Conservation (phyloP, 1,140 invertebrate species). For the Metaphire vulgaris region DNA sequence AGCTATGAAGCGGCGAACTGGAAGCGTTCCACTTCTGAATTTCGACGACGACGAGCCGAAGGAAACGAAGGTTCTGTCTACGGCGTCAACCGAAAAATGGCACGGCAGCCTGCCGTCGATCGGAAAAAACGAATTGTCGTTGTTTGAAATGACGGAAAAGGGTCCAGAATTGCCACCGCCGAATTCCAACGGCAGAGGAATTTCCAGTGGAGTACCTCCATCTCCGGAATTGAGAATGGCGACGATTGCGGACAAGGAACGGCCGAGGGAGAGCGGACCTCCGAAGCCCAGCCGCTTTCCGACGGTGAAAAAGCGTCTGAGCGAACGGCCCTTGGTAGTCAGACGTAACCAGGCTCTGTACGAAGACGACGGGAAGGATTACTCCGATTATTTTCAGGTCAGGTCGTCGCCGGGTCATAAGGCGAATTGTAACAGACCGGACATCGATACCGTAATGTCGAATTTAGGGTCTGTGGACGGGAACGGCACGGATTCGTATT, state of each 20-base stretch:
- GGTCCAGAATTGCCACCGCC: conserved; percentile 51
- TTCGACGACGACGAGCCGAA: conserved; percentile 50
- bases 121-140: not conserved
- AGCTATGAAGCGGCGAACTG: too few relatives aligned
- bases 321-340: conserved; percentile 38
- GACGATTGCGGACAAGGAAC: conserved; percentile 13
- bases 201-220: too few relatives aligned
- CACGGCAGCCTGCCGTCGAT: conserved; percentile 2
- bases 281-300: conserved; percentile 66
- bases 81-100: not conserved
- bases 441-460: not conserved
- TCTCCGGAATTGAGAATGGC: conserved; percentile 3
- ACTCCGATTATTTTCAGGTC: conserved; percentile 46
- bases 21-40: conserved; percentile 58
- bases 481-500: not conserved
- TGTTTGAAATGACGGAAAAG: not conserved
- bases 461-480: not conserved
- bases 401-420: conserved; percentile 42
- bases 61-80: not conserved
- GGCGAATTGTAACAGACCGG: conserved; percentile 38
- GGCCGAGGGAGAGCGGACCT: conserved; percentile 44
- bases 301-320: conserved; percentile 44
- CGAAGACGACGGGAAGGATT: conserved; percentile 44
- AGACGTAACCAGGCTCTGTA: conserved; percentile 38
- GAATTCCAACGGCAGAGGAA: too few relatives aligned